Evolutionary conservation across 2,113 vertebrate species (phyloP).

Genomic region (Thomomys bottae): DNA sequence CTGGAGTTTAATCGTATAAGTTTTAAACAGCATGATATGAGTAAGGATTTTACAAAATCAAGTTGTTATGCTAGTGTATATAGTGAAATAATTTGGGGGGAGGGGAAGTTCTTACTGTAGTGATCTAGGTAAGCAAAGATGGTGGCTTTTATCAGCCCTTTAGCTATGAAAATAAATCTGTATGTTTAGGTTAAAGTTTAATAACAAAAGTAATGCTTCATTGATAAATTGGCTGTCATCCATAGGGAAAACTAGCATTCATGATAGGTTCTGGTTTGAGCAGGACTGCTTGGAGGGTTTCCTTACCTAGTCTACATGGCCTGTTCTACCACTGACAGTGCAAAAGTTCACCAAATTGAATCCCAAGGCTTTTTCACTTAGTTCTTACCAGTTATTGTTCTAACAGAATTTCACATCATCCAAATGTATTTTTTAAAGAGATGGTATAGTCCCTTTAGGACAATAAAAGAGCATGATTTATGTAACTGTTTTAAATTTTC

Average conservation of each 20-base stretch:
- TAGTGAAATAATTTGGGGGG: neutral
- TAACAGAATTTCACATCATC: conserved; percentile 42
- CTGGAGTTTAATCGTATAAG: neutral
- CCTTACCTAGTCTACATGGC: neutral
- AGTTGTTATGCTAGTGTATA: neutral
- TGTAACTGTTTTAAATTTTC: conserved; percentile 30
- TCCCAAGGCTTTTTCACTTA: neutral
- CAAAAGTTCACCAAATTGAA: neutral
- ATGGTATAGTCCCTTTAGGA: conserved; percentile 21
- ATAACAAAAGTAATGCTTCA: neutral
- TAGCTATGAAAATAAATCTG: neutral
- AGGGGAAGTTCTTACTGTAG: too few species aligned
- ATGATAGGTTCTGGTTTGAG: neutral
- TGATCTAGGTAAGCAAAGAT: neutral
- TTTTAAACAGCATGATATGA: neutral
- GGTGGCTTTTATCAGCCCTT: neutral
- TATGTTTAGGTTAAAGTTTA: neutral
- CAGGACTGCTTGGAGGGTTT: neutral
- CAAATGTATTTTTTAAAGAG: conserved; percentile 25
- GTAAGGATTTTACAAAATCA: conserved; percentile 5
- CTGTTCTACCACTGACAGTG: neutral
- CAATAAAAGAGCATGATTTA: conserved; percentile 6
- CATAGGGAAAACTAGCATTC: neutral
- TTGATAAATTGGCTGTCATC: neutral
- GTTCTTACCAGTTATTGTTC: neutral